Conservation (phyloP, 2,113 vertebrate genomes). For the Deroptyus accipitrinus region DNA sequence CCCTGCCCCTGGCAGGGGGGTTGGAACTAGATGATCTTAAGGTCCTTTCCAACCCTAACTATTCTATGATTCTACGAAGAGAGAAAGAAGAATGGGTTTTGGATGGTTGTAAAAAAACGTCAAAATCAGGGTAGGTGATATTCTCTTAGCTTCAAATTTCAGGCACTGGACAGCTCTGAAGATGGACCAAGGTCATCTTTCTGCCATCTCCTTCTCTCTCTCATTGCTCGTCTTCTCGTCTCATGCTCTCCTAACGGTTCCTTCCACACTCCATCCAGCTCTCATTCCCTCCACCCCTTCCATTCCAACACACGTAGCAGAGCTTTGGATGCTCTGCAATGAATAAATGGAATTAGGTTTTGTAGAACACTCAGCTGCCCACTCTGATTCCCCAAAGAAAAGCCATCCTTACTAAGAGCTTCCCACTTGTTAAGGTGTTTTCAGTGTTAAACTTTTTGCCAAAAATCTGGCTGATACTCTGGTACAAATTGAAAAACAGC, state of each 20-base stretch:
- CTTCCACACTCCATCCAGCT: rapidly evolving
- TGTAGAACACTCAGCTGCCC: neutral
- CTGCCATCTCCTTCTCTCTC: neutral
- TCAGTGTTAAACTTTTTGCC: neutral
- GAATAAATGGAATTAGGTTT: neutral
- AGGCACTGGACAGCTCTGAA: neutral
- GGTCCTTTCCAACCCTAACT: too few species aligned
- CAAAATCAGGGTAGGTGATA: neutral
- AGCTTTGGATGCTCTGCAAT: neutral
- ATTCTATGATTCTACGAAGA: neutral
- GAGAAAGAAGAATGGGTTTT: neutral
- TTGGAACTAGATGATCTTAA: too few species aligned
- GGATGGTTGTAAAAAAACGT: neutral
- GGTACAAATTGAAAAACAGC: neutral
- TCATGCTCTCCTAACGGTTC: neutral
- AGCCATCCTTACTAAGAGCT: neutral
- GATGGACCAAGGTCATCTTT: neutral
- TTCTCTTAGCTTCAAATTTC: neutral
- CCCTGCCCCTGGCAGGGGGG: too few species aligned
- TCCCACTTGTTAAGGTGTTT: neutral
- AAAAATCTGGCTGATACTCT: neutral
- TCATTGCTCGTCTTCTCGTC: neutral
- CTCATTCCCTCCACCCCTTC: neutral
- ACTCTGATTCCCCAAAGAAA: neutral
- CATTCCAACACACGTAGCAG: rapidly evolving